Percentiles rank a stretch among this genome's conserved stretches.
Evolutionary conservation across 2,888 invertebrate species (phyloP).

Genomic region (Pocota personata): DNA sequence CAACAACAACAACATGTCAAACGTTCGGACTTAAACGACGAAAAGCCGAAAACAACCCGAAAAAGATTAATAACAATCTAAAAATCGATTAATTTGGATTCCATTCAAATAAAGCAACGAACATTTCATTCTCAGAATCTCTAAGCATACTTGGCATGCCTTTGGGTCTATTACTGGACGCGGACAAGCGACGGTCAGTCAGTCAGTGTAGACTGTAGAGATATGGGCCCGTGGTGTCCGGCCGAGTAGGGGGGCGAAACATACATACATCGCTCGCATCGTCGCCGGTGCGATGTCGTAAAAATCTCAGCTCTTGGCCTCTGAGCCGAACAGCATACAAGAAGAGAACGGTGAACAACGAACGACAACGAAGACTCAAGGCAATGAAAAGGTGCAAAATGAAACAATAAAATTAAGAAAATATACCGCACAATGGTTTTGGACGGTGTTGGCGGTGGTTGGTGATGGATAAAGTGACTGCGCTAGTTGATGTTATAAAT

Average conservation of each 20-base stretch:
- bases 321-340: not conserved
- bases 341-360: constrained; percentile 14
- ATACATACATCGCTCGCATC: not conserved
- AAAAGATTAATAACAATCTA: constrained; percentile 71
- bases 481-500: constrained; percentile 13
- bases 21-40: constrained; percentile 15
- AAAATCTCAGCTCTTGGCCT: constrained; percentile 24
- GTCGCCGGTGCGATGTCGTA: no score
- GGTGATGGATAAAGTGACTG: constrained; percentile 17
- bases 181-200: not conserved
- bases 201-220: constrained; percentile 1
- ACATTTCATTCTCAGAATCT: constrained; percentile 69
- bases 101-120: constrained; percentile 70
- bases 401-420: constrained; percentile 37
- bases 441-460: constrained; percentile 13
- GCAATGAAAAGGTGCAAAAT: constrained; percentile 27
- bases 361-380: constrained; percentile 5
- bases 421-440: constrained; percentile 13
- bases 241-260: not conserved
- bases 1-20: constrained; percentile 33
- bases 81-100: constrained; percentile 72
- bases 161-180: constrained; percentile 22
- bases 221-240: not conserved
- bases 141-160: constrained; percentile 65
- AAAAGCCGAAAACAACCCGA: constrained; percentile 48